Evolutionary conservation across 2,888 invertebrate genomes (phyloP).

Genomic region (Dasypogon diadema): DNA sequence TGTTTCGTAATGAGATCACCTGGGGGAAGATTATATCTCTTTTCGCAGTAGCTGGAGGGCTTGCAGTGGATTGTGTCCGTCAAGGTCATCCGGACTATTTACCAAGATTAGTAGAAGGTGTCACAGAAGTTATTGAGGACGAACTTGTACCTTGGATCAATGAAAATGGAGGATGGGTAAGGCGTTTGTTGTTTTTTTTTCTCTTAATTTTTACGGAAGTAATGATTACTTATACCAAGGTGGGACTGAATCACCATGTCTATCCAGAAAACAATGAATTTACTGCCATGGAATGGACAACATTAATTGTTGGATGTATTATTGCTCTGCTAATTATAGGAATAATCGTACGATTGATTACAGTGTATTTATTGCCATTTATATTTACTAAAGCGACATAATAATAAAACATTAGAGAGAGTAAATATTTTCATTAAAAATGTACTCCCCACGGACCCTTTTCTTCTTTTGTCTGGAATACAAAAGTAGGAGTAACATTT

Average conservation of each 20-base stretch:
- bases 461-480: too few relatives aligned
- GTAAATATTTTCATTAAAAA: too few relatives aligned
- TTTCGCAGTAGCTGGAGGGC: slow-evolving; percentile 84
- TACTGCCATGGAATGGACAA: slow-evolving; percentile 66
- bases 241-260: slow-evolving; percentile 66
- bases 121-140: slow-evolving; percentile 79
- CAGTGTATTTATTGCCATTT: slow-evolving; percentile 57
- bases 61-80: slow-evolving; percentile 84
- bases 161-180: slow-evolving; percentile 89
- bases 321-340: slow-evolving; percentile 64
- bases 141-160: slow-evolving; percentile 83
- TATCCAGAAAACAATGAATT: slow-evolving; percentile 63
- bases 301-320: slow-evolving; percentile 63
- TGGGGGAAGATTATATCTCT: slow-evolving; percentile 87
- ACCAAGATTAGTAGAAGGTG: slow-evolving; percentile 79
- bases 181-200: too few relatives aligned
- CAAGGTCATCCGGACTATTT: slow-evolving; percentile 83
- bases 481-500: too few relatives aligned
- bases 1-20: slow-evolving; percentile 79
- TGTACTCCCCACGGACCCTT: too few relatives aligned
- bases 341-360: slow-evolving; percentile 64
- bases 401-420: slow-evolving; percentile 1
- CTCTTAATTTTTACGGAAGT: too few relatives aligned
- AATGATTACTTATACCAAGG: too few relatives aligned
- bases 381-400: slow-evolving; percentile 36